Percentiles rank a stretch among this genome's conserved stretches.
Evolutionary conservation across 1,140 invertebrate genomes (phyloP).

Genomic region (Drepana arcuata): DNA sequence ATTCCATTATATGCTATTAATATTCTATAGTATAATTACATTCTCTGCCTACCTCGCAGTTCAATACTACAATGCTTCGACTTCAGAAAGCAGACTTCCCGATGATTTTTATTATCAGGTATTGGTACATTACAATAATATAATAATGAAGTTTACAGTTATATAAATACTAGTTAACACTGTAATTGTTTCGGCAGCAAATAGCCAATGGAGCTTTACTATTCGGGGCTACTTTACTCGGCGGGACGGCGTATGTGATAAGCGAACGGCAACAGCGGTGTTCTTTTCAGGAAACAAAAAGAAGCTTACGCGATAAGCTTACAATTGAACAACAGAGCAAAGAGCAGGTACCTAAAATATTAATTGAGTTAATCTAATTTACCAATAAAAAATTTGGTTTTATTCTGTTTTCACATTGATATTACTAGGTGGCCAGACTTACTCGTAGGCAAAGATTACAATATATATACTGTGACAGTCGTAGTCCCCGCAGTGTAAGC

Average conservation of each 20-base stretch:
- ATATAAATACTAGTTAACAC: too few species aligned
- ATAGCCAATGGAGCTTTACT: conserved; percentile 80
- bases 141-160: too few species aligned
- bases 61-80: conserved; percentile 51
- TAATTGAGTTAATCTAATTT: too few species aligned
- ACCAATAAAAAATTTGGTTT: too few species aligned
- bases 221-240: conserved; percentile 80
- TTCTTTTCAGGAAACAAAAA: conserved; percentile 92
- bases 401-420: too few species aligned
- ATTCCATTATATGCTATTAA: conserved; percentile 75
- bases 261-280: conserved; percentile 89
- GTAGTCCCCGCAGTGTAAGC: too few species aligned
- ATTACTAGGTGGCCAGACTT: too few species aligned
- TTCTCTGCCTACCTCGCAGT: conserved; percentile 42
- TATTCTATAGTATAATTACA: conserved; percentile 44
- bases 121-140: too few species aligned
- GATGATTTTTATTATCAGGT: conserved; percentile 58
- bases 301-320: conserved; percentile 92
- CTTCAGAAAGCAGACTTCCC: conserved; percentile 34
- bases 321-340: conserved; percentile 94
- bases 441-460: too few species aligned
- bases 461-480: too few species aligned
- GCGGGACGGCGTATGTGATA: conserved; percentile 84
- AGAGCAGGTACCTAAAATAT: conserved; percentile 91
- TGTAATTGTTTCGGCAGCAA: conserved; percentile 69